Conservation (phyloP, 2,888 invertebrate species). For the Pollenia amentaria region DNA sequence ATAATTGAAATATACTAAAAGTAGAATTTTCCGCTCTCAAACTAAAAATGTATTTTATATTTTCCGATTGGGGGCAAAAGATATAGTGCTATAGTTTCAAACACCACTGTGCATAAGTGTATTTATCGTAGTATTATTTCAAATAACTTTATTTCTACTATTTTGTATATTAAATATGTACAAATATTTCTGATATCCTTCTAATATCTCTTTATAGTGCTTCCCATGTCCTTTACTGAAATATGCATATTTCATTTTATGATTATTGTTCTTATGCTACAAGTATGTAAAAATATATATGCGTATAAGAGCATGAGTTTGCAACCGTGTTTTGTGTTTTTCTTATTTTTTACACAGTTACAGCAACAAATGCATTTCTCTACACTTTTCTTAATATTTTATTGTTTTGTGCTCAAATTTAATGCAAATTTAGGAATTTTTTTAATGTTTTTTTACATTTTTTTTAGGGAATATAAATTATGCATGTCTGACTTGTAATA, state of each 20-base stretch:
- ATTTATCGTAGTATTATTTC: not conserved
- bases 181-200: not conserved
- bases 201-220: not conserved
- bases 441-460: slow-evolving; percentile 5
- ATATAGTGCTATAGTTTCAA: not conserved
- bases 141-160: slow-evolving; percentile 4
- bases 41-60: too few relatives aligned
- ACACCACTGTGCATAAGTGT: not conserved
- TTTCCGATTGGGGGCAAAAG: too few relatives aligned
- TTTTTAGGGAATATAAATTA: slow-evolving; percentile 57
- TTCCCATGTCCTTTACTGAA: not conserved
- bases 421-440: slow-evolving; percentile 55
- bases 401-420: slow-evolving; percentile 10
- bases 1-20: too few relatives aligned
- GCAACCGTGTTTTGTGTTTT: not conserved
- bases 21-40: too few relatives aligned
- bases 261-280: slow-evolving; percentile 1
- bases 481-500: slow-evolving; percentile 62
- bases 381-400: not conserved
- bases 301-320: not conserved
- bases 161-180: slow-evolving; percentile 14
- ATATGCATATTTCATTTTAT: not conserved
- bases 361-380: not conserved
- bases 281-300: slow-evolving; percentile 10
- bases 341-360: not conserved